Base-by-base conservation (phyloP, 2,888 invertebrate genomes). In the Petrophora chlorosata region DNA sequence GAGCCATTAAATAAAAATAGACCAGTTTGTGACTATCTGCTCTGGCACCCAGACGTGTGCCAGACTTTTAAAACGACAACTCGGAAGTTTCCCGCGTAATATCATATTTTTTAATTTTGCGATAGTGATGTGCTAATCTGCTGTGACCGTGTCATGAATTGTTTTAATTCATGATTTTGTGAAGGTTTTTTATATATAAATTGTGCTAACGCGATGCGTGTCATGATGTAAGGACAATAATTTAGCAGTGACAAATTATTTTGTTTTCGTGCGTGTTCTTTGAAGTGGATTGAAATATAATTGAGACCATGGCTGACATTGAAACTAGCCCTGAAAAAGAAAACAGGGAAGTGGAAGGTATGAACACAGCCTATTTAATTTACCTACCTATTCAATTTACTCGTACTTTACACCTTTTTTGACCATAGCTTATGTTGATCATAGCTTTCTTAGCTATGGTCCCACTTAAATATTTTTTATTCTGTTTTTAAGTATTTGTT, bases 21-120 rank as follows among this genome's bases (percentile, higher is more conserved):
- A 84, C 71, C 79, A 88, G 87, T 86, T 69, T 75, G 76, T 69
- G 73, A 70, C 69, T 69, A 73, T 67, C 76, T 60, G 65, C 62
- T 72, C 72, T 52, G 68, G 70, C 65, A 72, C 56, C 59, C 61
- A 61, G 82, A 80, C 82, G 84, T 70, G 33, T 43, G 41, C 40
- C 30, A 23, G 19, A 10, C 13, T 33, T 30, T 29, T 41, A 8
- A 29, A 34, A 28, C 8, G n/a, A 22, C 7, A 5, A 9, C 8
- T 0, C 23, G n/a, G 29, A 14, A 2, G 9, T 45, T 36, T 15
- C 14, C 7, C 40, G 16, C 28, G 33, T 10, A 5, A 5, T 19
- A 5, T 19, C 7, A 19, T 7, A 17, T 30, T 30, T 32, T 23
- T 10, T 19, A 10, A 26, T 22, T 12, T 12, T 9, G 13, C 17